Conservation (phyloP, 2,797 vertebrate species). For the Gephyroberyx darwinii region DNA sequence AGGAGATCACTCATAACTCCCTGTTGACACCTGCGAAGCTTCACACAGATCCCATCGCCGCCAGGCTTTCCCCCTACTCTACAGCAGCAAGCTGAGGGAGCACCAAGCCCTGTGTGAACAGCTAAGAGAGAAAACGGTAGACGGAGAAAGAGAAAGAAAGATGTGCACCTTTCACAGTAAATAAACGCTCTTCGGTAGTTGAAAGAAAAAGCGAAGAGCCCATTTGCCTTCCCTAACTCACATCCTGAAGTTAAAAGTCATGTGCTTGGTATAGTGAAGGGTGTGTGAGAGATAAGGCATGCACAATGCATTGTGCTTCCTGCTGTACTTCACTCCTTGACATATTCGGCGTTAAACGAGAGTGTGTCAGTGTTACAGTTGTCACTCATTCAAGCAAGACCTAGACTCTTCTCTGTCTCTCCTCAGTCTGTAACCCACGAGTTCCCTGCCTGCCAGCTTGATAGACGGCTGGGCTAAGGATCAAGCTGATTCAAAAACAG, state of each 20-base stretch:
- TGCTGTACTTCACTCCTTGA: constrained; percentile 25
- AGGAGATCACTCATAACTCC: constrained; percentile 71
- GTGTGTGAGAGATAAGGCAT: constrained; percentile 8
- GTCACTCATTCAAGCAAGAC: constrained; percentile 35
- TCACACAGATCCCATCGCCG: constrained; percentile 39
- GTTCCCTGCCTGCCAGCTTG: constrained; percentile 32
- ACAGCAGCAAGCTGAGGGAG: constrained; percentile 32
- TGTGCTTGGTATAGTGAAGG: constrained; percentile 4
- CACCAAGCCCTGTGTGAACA: constrained; percentile 9
- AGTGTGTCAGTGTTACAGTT: constrained; percentile 48
- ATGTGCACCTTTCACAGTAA: constrained; percentile 43
- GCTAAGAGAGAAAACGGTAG: constrained; percentile 36
- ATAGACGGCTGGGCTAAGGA: constrained; percentile 41
- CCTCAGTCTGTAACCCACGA: neutral
- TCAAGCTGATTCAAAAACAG: constrained; percentile 11
- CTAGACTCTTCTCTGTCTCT: constrained; percentile 17
- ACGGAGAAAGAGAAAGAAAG: constrained; percentile 25
- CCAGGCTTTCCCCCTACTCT: constrained; percentile 50
- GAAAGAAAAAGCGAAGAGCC: constrained; percentile 42
- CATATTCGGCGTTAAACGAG: constrained; percentile 16
- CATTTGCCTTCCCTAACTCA: constrained; percentile 36
- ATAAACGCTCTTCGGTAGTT: constrained; percentile 35
- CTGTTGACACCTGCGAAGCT: constrained; percentile 60
- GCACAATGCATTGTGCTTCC: neutral
- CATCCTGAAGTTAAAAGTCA: constrained; percentile 39